Percentiles rank a stretch among this genome's conserved stretches.
phyloP scores from a whole-genome alignment of 1,140 invertebrate species.

The Metopolophium dirhodum region DNA sequence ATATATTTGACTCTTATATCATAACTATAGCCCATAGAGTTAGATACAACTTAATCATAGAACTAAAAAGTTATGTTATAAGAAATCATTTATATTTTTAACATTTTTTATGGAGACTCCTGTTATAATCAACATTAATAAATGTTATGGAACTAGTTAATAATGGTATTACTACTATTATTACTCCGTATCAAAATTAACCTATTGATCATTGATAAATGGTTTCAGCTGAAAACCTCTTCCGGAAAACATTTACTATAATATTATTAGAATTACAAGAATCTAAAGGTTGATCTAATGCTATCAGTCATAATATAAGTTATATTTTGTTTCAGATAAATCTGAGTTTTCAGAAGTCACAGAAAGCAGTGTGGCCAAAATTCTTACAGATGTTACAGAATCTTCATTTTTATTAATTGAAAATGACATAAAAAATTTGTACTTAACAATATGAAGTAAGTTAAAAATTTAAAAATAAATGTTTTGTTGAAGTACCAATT shows the following conservation, averaged over 20 bases:
- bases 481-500: background rate
- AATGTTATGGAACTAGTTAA: background rate
- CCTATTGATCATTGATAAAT: background rate
- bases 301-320: background rate
- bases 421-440: slow-evolving; percentile 47
- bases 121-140: background rate
- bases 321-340: slow-evolving; percentile 64
- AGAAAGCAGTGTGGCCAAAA: slow-evolving; percentile 62
- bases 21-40: background rate
- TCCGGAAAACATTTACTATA: background rate
- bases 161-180: too few relatives aligned
- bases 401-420: slow-evolving; percentile 62
- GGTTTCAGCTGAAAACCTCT: background rate
- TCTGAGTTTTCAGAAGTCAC: slow-evolving; percentile 64
- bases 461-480: background rate
- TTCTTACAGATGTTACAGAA: slow-evolving; percentile 64
- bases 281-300: background rate
- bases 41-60: background rate
- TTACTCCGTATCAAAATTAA: background rate
- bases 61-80: background rate
- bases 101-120: background rate
- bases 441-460: slow-evolving; percentile 27
- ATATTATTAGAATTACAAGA: background rate
- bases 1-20: background rate
- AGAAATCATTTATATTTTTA: background rate